Evolutionary conservation across 2,888 invertebrate species (phyloP).

Genomic region (Trypoxylon attenuatum): DNA sequence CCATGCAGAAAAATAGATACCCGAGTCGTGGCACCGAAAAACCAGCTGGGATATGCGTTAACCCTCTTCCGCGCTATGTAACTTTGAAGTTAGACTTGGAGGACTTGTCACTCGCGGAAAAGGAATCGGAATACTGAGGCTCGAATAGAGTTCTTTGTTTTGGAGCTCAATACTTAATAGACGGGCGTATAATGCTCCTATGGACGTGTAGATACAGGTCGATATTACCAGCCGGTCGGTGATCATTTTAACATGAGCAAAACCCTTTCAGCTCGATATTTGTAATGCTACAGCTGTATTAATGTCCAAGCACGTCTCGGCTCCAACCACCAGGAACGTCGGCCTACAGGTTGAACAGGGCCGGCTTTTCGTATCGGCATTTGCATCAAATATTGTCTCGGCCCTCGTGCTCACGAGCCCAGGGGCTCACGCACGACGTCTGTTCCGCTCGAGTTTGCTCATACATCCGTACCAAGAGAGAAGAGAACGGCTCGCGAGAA

Average conservation of each 20-base stretch:
- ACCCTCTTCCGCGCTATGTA: too few relatives aligned
- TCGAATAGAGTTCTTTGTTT: too few relatives aligned
- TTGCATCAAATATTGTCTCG: conserved; percentile 20
- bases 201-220: too few relatives aligned
- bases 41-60: too few relatives aligned
- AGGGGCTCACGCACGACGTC: conserved; percentile 22
- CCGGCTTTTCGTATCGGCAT: conserved; percentile 2
- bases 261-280: conserved; percentile 15
- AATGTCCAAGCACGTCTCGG: background rate
- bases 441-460: conserved; percentile 24
- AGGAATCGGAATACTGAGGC: too few relatives aligned
- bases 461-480: conserved; percentile 25
- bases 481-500: too few relatives aligned
- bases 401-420: conserved; percentile 16
- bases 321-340: background rate
- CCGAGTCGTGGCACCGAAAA: too few relatives aligned
- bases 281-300: conserved; percentile 14
- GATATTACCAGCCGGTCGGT: background rate
- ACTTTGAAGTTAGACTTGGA: too few relatives aligned
- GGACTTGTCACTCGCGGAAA: too few relatives aligned
- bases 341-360: conserved; percentile 29
- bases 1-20: background rate
- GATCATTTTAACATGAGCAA: conserved; percentile 2
- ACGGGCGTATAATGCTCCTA: too few relatives aligned
- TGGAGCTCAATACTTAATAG: too few relatives aligned